These are phyloP conservation scores for Drosophila rellima DNA, from an alignment of 2,888 invertebrate species.

Conservation along the genomic window DNA sequence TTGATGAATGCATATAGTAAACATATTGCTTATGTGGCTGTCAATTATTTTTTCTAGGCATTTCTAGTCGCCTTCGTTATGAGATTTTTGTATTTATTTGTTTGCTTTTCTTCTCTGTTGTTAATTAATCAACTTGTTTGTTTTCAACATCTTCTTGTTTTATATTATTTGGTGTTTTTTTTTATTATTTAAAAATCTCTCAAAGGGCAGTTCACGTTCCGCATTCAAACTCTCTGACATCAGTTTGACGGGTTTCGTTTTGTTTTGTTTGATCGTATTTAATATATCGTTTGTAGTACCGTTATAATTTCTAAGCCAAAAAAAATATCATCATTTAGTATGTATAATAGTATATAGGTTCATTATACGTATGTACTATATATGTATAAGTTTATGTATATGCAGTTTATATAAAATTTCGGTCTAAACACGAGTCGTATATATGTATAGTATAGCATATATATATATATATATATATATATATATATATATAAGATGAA, in stretches of 20 bases:
- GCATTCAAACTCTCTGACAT: constrained; percentile 59
- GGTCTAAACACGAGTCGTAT: constrained; percentile 29
- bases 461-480: constrained; percentile 4
- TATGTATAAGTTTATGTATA: constrained; percentile 18
- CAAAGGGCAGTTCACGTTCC: constrained; percentile 78
- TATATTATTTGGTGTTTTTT: constrained; percentile 16
- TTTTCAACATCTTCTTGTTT: constrained; percentile 13
- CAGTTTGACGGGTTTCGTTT: constrained; percentile 37
- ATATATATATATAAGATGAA: constrained; percentile 27
- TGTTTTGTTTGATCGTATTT: constrained; percentile 10
- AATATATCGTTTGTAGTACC: constrained; percentile 36
- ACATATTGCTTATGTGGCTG: constrained; percentile 66
- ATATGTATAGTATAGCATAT: background rate
- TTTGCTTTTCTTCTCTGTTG: constrained; percentile 6
- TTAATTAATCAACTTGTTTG: constrained; percentile 5
- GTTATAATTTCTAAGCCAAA: constrained; percentile 54
- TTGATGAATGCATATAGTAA: constrained; percentile 21
- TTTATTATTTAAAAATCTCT: constrained; percentile 71
- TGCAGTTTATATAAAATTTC: constrained; percentile 31
- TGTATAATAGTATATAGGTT: constrained; percentile 23
- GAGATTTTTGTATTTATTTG: background rate
- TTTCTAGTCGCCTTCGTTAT: constrained; percentile 20
- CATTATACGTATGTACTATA: constrained; percentile 37
- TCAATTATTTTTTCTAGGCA: constrained; percentile 30
- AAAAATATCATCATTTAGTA: constrained; percentile 36